Percentiles rank a stretch among this genome's conserved stretches.
Evolutionary conservation across 2,113 vertebrate species (phyloP).

Genomic region (human): DNA sequence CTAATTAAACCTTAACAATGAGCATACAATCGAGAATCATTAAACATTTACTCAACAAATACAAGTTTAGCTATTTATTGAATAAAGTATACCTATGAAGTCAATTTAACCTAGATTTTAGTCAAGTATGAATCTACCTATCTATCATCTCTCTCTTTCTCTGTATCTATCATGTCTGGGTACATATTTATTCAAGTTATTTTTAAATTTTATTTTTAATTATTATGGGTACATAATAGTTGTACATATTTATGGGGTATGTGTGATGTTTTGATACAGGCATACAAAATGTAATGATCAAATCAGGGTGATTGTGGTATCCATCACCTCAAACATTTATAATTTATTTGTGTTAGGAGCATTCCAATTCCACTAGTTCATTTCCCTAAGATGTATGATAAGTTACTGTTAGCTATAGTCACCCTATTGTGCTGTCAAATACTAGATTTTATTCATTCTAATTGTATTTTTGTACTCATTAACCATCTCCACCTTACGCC

Average conservation of each 20-base stretch:
- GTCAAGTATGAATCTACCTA: neutral
- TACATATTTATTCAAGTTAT: neutral
- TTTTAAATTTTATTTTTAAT: neutral
- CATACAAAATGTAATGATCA: neutral
- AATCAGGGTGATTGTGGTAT: neutral
- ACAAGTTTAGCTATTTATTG: neutral
- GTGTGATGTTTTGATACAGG: neutral
- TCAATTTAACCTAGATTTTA: neutral
- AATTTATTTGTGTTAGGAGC: neutral
- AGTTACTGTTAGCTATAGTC: neutral
- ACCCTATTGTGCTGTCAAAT: neutral
- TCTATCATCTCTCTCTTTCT: neutral
- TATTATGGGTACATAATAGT: neutral
- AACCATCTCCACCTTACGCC: neutral
- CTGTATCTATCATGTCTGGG: neutral
- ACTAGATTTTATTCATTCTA: neutral
- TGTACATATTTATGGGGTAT: neutral
- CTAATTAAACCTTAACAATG: neutral
- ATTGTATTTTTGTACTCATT: neutral
- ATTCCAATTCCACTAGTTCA: neutral
- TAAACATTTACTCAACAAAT: slow-evolving; percentile 15
- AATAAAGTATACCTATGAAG: neutral
- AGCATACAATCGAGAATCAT: neutral
- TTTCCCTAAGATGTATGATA: neutral
- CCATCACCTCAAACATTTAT: neutral